Evolutionary conservation across 2,113 vertebrate species (phyloP).

Genomic region (Paradoxurus hermaphroditus): DNA sequence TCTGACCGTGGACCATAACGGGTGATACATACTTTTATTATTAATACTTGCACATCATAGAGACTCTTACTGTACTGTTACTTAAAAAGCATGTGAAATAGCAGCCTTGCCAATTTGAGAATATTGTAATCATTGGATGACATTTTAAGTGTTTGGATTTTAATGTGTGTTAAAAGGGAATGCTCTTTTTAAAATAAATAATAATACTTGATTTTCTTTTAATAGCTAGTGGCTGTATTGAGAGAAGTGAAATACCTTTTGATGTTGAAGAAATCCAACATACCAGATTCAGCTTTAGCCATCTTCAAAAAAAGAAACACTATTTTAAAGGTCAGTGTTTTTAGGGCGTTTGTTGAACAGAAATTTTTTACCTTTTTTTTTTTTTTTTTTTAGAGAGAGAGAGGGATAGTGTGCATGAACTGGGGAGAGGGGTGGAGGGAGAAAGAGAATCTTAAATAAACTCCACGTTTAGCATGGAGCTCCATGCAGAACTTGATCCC

Average conservation of each 20-base stretch:
- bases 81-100: not conserved
- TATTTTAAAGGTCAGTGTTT: slow-evolving; percentile 84
- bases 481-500: too few species aligned
- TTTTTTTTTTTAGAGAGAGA: too few species aligned
- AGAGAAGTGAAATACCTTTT: slow-evolving; percentile 89
- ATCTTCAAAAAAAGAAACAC: slow-evolving; percentile 84
- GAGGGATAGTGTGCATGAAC: too few species aligned
- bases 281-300: slow-evolving; percentile 84
- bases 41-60: not conserved
- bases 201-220: slow-evolving; percentile 26
- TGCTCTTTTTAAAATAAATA: not conserved
- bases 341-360: not conserved
- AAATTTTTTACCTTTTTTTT: not conserved
- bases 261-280: slow-evolving; percentile 79
- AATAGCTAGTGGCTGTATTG: slow-evolving; percentile 84
- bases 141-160: not conserved
- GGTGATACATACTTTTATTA: not conserved
- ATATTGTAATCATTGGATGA: not conserved
- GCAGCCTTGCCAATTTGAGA: slow-evolving; percentile 5
- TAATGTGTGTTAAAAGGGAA: not conserved
- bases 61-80: too few species aligned
- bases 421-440: too few species aligned
- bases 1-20: not conserved
- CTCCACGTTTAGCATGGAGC: too few species aligned
- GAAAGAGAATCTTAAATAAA: too few species aligned